Percentiles rank a stretch among this genome's conserved stretches.
Conservation (phyloP, 1,140 invertebrate species). For the Drosophila kurseongensis region DNA sequence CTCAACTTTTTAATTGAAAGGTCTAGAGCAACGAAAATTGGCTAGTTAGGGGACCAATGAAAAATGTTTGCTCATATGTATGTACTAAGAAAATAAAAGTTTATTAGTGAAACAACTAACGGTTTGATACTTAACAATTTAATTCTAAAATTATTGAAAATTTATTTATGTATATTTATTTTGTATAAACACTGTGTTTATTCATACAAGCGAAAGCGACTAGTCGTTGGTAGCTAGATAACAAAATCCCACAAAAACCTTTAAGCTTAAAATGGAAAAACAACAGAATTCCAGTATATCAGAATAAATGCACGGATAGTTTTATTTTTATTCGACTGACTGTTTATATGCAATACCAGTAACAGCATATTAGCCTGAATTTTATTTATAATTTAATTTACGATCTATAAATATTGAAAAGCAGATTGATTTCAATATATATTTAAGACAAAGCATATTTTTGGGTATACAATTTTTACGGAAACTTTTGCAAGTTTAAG, state of each 20-base stretch:
- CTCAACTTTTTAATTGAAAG: conserved; percentile 17
- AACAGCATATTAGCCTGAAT: too few species aligned
- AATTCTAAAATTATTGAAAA: background rate
- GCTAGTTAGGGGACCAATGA: background rate
- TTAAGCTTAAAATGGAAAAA: background rate
- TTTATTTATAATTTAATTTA: too few species aligned
- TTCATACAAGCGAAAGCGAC: too few species aligned
- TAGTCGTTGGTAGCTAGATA: too few species aligned
- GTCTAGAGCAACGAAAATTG: background rate
- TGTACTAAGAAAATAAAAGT: background rate
- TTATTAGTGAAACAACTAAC: background rate
- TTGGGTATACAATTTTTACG: background rate
- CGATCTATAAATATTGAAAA: too few species aligned
- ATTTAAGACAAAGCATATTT: too few species aligned
- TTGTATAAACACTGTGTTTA: background rate
- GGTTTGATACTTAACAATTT: background rate
- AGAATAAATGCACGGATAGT: background rate
- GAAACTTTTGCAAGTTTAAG: background rate
- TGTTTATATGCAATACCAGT: too few species aligned
- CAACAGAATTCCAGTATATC: background rate
- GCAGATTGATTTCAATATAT: too few species aligned
- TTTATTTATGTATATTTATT: too few species aligned
- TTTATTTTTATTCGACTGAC: too few species aligned
- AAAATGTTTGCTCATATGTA: background rate
- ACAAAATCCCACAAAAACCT: background rate